These are phyloP conservation scores for Bembecia ichneumoniformis DNA, from an alignment of 2,888 invertebrate genomes.

Conservation along the genomic window DNA sequence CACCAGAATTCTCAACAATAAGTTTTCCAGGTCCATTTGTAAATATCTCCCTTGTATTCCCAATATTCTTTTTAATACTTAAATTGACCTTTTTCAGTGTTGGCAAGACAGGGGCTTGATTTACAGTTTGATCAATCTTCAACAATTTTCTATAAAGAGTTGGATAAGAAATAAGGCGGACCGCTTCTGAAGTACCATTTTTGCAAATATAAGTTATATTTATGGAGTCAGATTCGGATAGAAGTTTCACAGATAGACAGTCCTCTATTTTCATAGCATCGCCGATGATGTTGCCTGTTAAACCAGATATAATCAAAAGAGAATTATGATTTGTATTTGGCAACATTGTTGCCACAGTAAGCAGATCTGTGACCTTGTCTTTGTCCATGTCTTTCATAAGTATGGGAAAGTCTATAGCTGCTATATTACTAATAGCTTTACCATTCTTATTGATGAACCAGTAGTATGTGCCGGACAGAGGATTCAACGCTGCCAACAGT, in stretches of 20 bases:
- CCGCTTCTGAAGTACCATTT: slow-evolving; percentile 71
- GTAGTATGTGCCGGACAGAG: slow-evolving; percentile 65
- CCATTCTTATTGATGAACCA: slow-evolving; percentile 74
- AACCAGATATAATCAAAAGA: slow-evolving; percentile 79
- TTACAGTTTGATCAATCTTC: slow-evolving; percentile 35
- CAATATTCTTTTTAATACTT: slow-evolving; percentile 71
- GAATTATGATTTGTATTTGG: slow-evolving; percentile 71
- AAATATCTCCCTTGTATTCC: slow-evolving; percentile 71
- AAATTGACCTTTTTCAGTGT: slow-evolving; percentile 62
- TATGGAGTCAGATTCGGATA: slow-evolving; percentile 66
- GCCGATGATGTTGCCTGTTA: slow-evolving; percentile 76
- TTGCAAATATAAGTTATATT: slow-evolving; percentile 71
- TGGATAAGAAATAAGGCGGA: slow-evolving; percentile 46
- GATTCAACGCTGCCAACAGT: slow-evolving; percentile 64
- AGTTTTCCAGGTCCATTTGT: slow-evolving; percentile 75
- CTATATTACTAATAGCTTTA: slow-evolving; percentile 62
- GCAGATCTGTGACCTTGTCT: slow-evolving; percentile 79
- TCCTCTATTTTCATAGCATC: slow-evolving; percentile 73
- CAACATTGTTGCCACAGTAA: slow-evolving; percentile 71
- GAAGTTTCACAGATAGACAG: slow-evolving; percentile 71
- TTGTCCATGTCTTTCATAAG: slow-evolving; percentile 80
- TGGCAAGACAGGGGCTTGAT: slow-evolving; percentile 38
- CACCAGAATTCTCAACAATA: slow-evolving; percentile 79
- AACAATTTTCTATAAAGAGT: slow-evolving; percentile 41
- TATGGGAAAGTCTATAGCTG: slow-evolving; percentile 78